These are phyloP conservation scores for Physocephala rufipes DNA, from an alignment of 2,888 invertebrate species.

Conservation along the genomic window DNA sequence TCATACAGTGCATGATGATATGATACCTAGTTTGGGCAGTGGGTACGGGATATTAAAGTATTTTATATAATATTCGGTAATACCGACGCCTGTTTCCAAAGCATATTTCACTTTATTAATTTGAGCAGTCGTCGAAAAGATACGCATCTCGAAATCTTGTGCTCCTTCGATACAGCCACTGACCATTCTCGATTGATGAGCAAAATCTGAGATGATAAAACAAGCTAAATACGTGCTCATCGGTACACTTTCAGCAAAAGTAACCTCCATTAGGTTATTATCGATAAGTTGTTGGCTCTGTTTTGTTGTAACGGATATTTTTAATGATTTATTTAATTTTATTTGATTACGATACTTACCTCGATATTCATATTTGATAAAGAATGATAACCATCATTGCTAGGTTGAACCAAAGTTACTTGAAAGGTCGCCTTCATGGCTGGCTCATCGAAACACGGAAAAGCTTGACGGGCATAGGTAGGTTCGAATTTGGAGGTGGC, in stretches of 20 bases:
- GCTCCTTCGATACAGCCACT: constrained; percentile 68
- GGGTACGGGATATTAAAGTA: constrained; percentile 88
- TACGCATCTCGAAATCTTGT: constrained; percentile 72
- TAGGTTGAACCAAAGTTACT: constrained; percentile 78
- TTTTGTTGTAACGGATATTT: too few species aligned
- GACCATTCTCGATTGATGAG: constrained; percentile 67
- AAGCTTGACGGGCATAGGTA: constrained; percentile 91
- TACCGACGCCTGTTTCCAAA: constrained; percentile 74
- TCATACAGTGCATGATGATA: not conserved
- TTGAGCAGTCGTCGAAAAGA: constrained; percentile 79
- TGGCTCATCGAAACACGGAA: constrained; percentile 95
- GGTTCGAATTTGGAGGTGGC: constrained; percentile 94
- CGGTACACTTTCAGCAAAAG: constrained; percentile 81
- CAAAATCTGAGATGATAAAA: constrained; percentile 91
- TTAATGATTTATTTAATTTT: not conserved
- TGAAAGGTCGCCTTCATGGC: constrained; percentile 86
- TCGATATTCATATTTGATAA: constrained; percentile 79
- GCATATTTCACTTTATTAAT: constrained; percentile 81
- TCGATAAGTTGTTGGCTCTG: not conserved
- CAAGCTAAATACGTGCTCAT: constrained; percentile 95
- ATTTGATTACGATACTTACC: too few species aligned
- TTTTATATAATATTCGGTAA: constrained; percentile 81
- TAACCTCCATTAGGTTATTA: constrained; percentile 71
- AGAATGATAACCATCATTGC: constrained; percentile 73
- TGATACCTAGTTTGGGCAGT: constrained; percentile 85